Evolutionary conservation across 1,140 invertebrate species (phyloP), one percentile per base, ranked within the genome.

Genomic region (Patella vulgata): DNA sequence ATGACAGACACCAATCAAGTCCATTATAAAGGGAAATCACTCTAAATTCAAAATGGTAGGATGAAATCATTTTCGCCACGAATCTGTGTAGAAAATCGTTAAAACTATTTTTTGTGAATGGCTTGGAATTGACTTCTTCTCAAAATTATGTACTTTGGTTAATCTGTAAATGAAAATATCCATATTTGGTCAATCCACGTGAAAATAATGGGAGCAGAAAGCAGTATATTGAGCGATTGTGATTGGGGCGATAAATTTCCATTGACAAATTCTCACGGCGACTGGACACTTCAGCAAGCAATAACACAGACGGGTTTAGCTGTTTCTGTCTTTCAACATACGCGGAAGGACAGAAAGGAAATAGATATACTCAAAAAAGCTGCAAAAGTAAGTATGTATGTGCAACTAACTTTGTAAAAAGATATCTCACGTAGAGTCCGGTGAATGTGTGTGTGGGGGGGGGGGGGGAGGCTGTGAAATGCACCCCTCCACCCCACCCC

Each of bases 191-290:
- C n/a, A n/a, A n/a, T n/a, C n/a, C n/a, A n/a, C n/a, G n/a, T n/a
- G n/a, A n/a, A n/a, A n/a, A n/a, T 8, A 39, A 78, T 78, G 76
- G 76, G 76, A 25, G 68, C 69, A 39, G 76, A 78, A 48, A 70
- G 51, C 51, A 78, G 76, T 59, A 40, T 70, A 0, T 59, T 76
- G 23, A 59, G 69, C 44, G 63, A 68, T 21, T 72, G 71, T 63
- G 51, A 74, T 27, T 74, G 75, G 68, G 70, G 65, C 3, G 63
- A 61, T 17, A 19, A 19, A 23, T 17, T 72, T 30, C 46, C 51
- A 31, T 25, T 40, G 4, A 46, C 47, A 3, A n/a, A n/a, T n/a
- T 48, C 54, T 4, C 31, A 64, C 25, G 36, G 62, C 21, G 53
- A 60, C 14, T 78, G 74, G 74, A 28, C 52, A 17, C 14, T 78